Base-by-base conservation (phyloP, 2,797 vertebrate genomes). In the Danio albolineatus region DNA sequence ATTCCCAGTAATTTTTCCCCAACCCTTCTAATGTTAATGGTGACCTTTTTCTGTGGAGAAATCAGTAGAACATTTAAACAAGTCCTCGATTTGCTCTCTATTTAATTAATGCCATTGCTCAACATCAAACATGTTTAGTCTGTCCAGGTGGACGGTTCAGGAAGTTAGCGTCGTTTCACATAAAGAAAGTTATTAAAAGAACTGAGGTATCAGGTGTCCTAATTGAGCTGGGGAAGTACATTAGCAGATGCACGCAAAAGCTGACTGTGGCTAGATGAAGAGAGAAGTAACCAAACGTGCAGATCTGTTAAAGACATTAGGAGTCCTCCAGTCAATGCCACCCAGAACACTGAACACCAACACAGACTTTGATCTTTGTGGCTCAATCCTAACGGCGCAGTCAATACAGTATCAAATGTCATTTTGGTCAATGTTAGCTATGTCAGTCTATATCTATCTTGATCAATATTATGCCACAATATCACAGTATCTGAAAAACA, bases 281-380 rank as follows among this genome's bases (percentile, higher is more conserved):
- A 93, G 78, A 21, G 85, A 81, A 85, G 88, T 91, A 87, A 80
- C 87, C 17, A 75, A 82, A 49, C 4, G 66, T 81, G 80, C 67
- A 60, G 48, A 83, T 86, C 91, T 93, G 92, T 80, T 90, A 84
- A 92, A 92, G 80, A 81, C 89, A 90, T 92, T 88, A 88, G 0
- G 72, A 82, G 69, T 76, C 85, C 85, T 59, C 17, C 70, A 78
- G 72, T 76, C 80, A 80, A 76, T 78, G 64, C 54, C 66, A 73
- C 85, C 79, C 73, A 79, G 51, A 73, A 59, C 28, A 43, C 39
- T 17, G 65, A 17, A 51, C 56, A 13, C n/a, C 56, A 43, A 21
- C n/a, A 61, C 28, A 12, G 19, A 13, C 43, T 56, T 44, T 72
- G 38, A 72, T 41, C 17, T 36, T 5, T 46, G 28, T 14, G 48